phyloP scores from a whole-genome alignment of 2,888 invertebrate species.

The Ochropleura plecta region DNA sequence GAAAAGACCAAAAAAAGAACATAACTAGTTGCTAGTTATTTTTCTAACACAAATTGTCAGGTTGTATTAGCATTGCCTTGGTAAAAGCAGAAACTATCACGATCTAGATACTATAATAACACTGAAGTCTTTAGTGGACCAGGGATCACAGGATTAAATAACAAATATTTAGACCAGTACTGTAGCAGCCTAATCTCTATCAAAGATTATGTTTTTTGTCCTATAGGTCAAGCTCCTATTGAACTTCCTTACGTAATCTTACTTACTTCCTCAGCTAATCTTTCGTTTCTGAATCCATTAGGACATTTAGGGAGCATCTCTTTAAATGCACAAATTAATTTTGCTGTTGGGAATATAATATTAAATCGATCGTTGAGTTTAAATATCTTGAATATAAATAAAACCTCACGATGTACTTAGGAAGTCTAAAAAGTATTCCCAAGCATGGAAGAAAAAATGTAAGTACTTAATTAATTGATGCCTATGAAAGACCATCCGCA shows the following conservation, averaged over 20 bases:
- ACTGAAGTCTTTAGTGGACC: too few relatives aligned
- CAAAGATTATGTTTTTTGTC: conserved; percentile 16
- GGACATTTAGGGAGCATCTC: neutral
- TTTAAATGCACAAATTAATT: neutral
- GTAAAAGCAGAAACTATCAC: too few relatives aligned
- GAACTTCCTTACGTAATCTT: conserved; percentile 51
- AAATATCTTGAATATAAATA: conserved; percentile 17
- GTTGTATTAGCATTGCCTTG: too few relatives aligned
- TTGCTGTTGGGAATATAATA: neutral
- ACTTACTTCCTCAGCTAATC: neutral
- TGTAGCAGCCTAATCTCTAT: neutral
- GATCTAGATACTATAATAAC: too few relatives aligned
- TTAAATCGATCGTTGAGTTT: neutral
- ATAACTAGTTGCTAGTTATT: too few relatives aligned
- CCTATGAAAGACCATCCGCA: conserved; percentile 42
- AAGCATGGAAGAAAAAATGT: conserved; percentile 36
- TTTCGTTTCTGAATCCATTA: conserved; percentile 6
- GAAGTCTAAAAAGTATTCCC: conserved; percentile 23
- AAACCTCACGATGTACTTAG: neutral
- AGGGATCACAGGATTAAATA: neutral
- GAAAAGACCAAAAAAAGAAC: too few relatives aligned
- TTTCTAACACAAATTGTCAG: too few relatives aligned
- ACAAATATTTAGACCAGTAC: neutral
- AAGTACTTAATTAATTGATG: conserved; percentile 41
- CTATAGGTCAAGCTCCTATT: conserved; percentile 12